These are phyloP conservation scores for Emmelina monodactyla DNA, from an alignment of 2,888 invertebrate genomes.

Conservation along the genomic window DNA sequence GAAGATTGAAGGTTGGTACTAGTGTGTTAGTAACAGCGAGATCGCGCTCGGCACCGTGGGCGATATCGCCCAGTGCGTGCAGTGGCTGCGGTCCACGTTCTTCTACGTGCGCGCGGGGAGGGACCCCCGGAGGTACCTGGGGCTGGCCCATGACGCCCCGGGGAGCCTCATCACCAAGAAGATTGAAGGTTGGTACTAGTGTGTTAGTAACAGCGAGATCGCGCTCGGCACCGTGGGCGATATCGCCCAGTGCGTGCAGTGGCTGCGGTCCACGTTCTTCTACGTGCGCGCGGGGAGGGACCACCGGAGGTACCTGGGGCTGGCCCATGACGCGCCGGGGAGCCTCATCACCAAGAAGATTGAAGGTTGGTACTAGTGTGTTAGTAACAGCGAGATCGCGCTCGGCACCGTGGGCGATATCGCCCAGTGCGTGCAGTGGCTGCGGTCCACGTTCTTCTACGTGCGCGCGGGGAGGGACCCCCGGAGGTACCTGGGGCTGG, in stretches of 20 bases:
- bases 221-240: conserved; percentile 76
- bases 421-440: conserved; percentile 77
- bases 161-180: conserved; percentile 68
- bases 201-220: conserved; percentile 84
- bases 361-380: too few relatives aligned
- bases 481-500: conserved; percentile 69
- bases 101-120: conserved; percentile 75
- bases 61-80: conserved; percentile 74
- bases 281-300: conserved; percentile 76
- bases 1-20: conserved; percentile 77
- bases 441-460: conserved; percentile 79
- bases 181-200: conserved; percentile 79
- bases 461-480: conserved; percentile 77
- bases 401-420: conserved; percentile 75
- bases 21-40: too few relatives aligned
- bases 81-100: conserved; percentile 82
- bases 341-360: conserved; percentile 71
- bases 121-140: conserved; percentile 74
- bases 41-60: conserved; percentile 76
- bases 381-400: conserved; percentile 83
- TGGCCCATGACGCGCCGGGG: conserved; percentile 57
- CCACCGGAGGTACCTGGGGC: conserved; percentile 72
- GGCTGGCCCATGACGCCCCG: conserved; percentile 59
- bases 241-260: conserved; percentile 75
- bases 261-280: conserved; percentile 81